These are phyloP conservation scores for Nemotelus nigrinus DNA, from an alignment of 2,888 invertebrate genomes.

Conservation along the genomic window DNA sequence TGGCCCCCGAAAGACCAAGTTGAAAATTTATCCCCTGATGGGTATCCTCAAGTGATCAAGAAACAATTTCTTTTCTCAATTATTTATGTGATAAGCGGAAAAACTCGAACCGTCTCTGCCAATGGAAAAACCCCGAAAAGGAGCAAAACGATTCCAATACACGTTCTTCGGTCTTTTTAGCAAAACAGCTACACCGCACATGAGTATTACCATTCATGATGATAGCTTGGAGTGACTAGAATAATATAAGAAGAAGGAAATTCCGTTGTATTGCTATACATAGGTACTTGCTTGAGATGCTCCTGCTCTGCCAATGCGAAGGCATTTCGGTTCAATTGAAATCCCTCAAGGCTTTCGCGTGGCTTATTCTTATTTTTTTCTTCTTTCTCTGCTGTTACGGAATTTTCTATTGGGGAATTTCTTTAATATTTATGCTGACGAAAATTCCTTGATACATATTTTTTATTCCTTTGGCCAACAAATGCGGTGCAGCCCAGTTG, in stretches of 20 bases:
- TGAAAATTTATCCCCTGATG: constrained; percentile 47
- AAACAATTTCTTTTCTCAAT: constrained; percentile 61
- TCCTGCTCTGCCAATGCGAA: background rate
- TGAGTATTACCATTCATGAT: constrained; percentile 24
- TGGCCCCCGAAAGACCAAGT: constrained; percentile 4
- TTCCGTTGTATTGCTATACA: background rate
- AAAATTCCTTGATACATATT: constrained; percentile 6
- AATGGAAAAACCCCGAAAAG: background rate
- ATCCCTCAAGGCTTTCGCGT: constrained; percentile 32
- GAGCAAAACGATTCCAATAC: background rate
- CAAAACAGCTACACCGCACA: background rate
- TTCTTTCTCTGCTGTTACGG: background rate
- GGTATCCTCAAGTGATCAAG: constrained; percentile 64
- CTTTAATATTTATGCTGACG: constrained; percentile 41
- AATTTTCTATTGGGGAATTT: constrained; percentile 37
- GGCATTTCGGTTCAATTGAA: constrained; percentile 33
- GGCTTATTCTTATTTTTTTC: constrained; percentile 6
- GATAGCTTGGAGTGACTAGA: constrained; percentile 36
- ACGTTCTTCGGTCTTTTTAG: background rate
- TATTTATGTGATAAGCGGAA: constrained; percentile 54
- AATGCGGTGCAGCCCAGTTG: constrained; percentile 1
- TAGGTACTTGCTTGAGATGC: background rate
- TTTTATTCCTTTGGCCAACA: background rate
- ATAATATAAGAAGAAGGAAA: constrained; percentile 10
- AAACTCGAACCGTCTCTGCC: constrained; percentile 34